phyloP scores from a whole-genome alignment of 35 echinoderm and acorn worm species.

The Strongylocentrotus purpuratus region DNA sequence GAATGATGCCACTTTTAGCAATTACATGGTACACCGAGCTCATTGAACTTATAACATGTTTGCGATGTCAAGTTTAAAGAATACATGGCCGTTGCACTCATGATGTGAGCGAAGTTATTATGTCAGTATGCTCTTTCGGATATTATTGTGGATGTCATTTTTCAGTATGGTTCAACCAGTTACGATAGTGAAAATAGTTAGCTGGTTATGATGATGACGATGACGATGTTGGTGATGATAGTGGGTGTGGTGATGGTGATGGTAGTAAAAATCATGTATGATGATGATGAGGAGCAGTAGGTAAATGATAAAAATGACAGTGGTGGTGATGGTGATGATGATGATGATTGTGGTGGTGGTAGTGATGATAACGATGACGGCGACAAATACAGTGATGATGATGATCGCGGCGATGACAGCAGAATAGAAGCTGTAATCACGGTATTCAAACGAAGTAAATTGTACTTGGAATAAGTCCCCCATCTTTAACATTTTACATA shows the following conservation, averaged over 20 bases:
- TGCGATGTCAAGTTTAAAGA: neutral
- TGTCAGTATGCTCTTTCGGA: neutral
- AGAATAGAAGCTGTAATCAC: neutral
- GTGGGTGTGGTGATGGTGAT: neutral
- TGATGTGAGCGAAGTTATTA: neutral
- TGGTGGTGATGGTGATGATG: neutral
- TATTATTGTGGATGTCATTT: neutral
- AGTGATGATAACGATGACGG: neutral
- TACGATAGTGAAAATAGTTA: neutral
- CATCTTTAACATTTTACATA: too few species aligned
- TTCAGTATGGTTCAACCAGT: too few species aligned
- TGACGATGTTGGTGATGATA: too few species aligned
- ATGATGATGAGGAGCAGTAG: too few species aligned
- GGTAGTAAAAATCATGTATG: too few species aligned
- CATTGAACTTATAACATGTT: neutral
- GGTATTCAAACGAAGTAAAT: neutral
- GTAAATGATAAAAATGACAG: neutral
- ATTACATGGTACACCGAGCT: neutral
- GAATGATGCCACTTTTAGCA: neutral
- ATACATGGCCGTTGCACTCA: neutral
- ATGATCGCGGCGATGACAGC: neutral
- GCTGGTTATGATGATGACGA: neutral
- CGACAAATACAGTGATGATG: neutral
- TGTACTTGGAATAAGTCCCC: too few species aligned
- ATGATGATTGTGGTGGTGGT: neutral